Evolutionary conservation across 2,797 vertebrate genomes (phyloP).

Genomic region (Acomys russatus): DNA sequence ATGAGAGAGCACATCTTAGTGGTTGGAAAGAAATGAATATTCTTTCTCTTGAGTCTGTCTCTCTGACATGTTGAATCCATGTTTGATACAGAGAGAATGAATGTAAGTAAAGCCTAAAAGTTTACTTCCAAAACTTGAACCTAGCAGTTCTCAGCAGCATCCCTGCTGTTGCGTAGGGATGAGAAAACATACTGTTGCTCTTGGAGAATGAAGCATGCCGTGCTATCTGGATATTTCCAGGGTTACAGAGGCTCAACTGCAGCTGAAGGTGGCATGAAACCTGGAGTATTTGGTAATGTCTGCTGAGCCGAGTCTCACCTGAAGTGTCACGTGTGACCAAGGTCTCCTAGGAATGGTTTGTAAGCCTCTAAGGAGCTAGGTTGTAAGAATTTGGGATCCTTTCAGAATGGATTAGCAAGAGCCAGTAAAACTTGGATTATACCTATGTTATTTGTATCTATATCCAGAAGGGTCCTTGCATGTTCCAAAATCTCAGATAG

Average conservation of each 20-base stretch:
- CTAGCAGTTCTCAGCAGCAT: neutral
- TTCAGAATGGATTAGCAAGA: neutral
- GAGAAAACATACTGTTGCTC: neutral
- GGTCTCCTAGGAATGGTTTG: neutral
- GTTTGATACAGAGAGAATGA: neutral
- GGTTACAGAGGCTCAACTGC: neutral
- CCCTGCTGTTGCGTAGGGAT: neutral
- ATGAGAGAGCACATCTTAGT: neutral
- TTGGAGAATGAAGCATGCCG: rapidly evolving
- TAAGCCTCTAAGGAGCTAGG: neutral
- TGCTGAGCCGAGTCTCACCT: neutral
- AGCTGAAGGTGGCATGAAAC: neutral
- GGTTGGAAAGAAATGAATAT: neutral
- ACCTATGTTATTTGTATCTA: neutral
- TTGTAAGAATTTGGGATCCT: neutral
- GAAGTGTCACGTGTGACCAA: neutral
- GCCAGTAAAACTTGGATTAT: neutral
- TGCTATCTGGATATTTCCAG: neutral
- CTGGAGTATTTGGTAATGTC: neutral
- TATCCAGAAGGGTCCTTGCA: neutral
- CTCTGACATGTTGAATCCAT: constrained; percentile 1
- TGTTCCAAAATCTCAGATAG: constrained; percentile 49
- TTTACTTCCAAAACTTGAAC: neutral
- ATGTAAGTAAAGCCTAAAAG: neutral
- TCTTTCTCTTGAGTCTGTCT: neutral